Conservation (phyloP, 2,888 invertebrate genomes). For the Rotaria macrura region DNA sequence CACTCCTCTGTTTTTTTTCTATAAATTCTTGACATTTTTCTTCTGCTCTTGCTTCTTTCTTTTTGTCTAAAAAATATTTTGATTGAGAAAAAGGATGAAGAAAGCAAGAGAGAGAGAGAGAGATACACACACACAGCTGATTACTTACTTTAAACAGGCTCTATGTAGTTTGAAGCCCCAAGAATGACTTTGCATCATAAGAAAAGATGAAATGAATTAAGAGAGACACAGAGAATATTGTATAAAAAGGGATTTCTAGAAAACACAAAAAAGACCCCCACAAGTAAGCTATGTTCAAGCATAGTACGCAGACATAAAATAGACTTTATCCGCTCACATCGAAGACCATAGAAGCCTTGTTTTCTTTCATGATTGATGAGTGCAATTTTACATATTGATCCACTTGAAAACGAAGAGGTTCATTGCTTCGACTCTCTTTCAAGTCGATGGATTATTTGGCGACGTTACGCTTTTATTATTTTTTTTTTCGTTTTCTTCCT, state of each 20-base stretch:
- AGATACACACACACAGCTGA: neutral
- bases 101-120: neutral
- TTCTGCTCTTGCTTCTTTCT: neutral
- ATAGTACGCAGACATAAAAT: neutral
- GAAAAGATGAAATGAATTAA: neutral
- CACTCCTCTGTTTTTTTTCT: neutral
- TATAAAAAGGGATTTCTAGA: neutral
- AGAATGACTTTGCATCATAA: neutral
- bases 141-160: neutral
- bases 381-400: neutral
- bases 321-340: neutral
- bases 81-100: neutral
- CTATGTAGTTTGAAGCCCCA: neutral
- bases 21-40: neutral
- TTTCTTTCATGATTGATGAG: neutral
- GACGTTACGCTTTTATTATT: neutral
- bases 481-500: neutral
- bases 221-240: neutral
- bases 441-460: neutral
- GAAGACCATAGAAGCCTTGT: neutral
- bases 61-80: constrained; percentile 1
- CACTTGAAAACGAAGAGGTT: neutral
- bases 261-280: neutral
- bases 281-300: neutral
- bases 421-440: neutral